phyloP scores from a whole-genome alignment of 2,797 vertebrate species.

The Platyrinchus mystaceus region DNA sequence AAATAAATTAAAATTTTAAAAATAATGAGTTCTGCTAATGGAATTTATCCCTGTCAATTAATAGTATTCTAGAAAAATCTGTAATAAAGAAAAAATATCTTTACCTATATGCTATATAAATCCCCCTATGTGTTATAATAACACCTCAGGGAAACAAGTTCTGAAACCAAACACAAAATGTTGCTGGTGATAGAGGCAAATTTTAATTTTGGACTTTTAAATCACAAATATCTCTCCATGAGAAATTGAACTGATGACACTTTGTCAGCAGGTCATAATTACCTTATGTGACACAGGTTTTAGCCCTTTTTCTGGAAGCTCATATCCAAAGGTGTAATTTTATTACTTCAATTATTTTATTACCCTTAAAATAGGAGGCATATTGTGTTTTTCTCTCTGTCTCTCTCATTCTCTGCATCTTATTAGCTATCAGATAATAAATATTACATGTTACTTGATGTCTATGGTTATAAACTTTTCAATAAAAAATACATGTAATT shows the following conservation, averaged over 20 bases:
- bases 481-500: constrained; percentile 25
- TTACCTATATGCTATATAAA: background rate
- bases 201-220: background rate
- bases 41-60: constrained; percentile 37
- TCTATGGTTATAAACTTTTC: background rate
- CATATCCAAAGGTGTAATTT: background rate
- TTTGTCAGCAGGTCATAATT: background rate
- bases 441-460: constrained; percentile 2
- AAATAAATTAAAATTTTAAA: constrained; percentile 65
- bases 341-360: background rate
- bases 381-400: background rate
- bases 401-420: background rate
- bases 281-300: background rate
- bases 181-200: background rate
- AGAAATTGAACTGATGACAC: background rate
- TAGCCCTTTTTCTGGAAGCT: background rate
- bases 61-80: background rate
- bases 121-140: background rate
- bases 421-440: background rate
- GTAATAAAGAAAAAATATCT: constrained; percentile 1
- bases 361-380: background rate
- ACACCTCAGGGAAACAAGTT: background rate
- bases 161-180: background rate
- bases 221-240: background rate
- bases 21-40: constrained; percentile 39